Conservation (phyloP, 2,797 vertebrate species). For the Sus cebifrons region DNA sequence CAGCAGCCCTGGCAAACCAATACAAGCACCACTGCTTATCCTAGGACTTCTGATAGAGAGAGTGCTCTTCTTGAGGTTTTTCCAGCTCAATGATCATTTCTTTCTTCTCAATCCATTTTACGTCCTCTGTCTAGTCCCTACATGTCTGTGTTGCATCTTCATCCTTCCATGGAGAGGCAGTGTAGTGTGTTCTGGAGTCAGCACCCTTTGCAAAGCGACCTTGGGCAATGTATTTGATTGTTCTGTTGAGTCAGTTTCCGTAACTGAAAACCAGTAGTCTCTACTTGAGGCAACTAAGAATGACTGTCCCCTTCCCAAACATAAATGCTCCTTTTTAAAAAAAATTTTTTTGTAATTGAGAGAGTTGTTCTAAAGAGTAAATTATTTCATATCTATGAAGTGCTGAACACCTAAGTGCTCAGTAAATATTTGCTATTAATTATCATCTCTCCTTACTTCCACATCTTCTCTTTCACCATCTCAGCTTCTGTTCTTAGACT, state of each 20-base stretch:
- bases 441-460: constrained; percentile 35
- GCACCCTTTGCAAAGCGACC: not conserved
- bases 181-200: not conserved
- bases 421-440: not conserved
- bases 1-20: not conserved
- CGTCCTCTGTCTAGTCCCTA: constrained; percentile 36
- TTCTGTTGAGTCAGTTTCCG: constrained; percentile 40
- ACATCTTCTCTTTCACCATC: constrained; percentile 3
- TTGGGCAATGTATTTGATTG: constrained; percentile 20
- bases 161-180: not conserved
- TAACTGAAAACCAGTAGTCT: not conserved
- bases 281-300: not conserved
- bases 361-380: constrained; percentile 44
- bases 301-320: not conserved
- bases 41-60: not conserved
- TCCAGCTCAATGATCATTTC: not conserved
- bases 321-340: not conserved
- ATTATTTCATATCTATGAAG: not conserved
- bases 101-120: constrained; percentile 23
- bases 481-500: constrained; percentile 34
- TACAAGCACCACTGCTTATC: not conserved
- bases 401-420: not conserved
- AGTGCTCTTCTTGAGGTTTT: not conserved
- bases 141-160: constrained; percentile 13
- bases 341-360: not conserved